Evolutionary conservation across 2,888 invertebrate genomes (phyloP).

Genomic region (Tenodera sinensis): DNA sequence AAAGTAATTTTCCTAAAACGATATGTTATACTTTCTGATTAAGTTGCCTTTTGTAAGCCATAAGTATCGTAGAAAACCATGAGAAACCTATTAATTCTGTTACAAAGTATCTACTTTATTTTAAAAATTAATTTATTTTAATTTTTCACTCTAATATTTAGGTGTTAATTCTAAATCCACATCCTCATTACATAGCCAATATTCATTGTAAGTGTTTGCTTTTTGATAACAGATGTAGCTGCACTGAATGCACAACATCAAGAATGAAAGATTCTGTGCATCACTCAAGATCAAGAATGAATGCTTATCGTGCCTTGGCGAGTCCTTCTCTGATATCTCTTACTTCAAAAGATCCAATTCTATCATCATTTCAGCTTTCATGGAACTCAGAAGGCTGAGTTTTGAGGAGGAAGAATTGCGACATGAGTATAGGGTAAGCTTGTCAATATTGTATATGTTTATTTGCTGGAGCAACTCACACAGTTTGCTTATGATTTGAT

Average conservation of each 20-base stretch:
- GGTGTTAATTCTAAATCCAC: too few species aligned
- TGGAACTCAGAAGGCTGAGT: conserved; percentile 1
- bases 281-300: background rate
- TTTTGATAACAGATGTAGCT: background rate
- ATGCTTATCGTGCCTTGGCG: background rate
- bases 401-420: background rate
- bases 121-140: background rate
- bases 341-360: conserved; percentile 1
- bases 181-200: too few species aligned
- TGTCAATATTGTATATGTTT: background rate
- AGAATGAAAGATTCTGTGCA: background rate
- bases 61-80: background rate
- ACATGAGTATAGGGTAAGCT: background rate
- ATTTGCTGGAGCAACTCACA: background rate
- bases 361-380: background rate
- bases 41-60: too few species aligned
- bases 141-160: too few species aligned
- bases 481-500: background rate
- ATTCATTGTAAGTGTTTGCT: too few species aligned
- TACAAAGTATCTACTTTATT: background rate
- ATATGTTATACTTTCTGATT: too few species aligned
- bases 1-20: too few species aligned
- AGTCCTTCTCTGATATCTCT: conserved; percentile 8
- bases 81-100: background rate
- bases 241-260: background rate